Evolutionary conservation across 2,888 invertebrate genomes (phyloP).

Genomic region (Matsumyia berberina): DNA sequence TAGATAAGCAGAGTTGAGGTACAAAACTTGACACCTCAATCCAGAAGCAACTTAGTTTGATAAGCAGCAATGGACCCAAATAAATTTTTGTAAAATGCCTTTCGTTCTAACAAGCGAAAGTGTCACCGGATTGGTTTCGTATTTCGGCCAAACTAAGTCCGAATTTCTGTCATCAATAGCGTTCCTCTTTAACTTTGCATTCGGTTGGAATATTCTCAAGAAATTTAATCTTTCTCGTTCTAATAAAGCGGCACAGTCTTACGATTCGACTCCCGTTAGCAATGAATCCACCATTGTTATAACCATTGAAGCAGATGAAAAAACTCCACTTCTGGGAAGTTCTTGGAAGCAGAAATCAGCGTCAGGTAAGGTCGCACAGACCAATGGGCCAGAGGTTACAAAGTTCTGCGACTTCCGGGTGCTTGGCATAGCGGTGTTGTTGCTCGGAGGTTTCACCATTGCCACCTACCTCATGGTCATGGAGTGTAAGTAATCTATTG

Average conservation of each 20-base stretch:
- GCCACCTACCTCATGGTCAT: constrained; percentile 81
- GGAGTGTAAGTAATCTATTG: constrained; percentile 80
- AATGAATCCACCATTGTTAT: constrained; percentile 70
- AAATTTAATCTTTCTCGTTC: constrained; percentile 5
- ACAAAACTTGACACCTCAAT: constrained; percentile 5
- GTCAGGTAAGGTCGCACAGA: neutral
- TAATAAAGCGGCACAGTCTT: constrained; percentile 24
- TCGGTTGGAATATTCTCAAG: constrained; percentile 24
- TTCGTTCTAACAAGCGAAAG: constrained; percentile 44
- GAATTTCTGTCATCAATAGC: constrained; percentile 1
- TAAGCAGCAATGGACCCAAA: constrained; percentile 10
- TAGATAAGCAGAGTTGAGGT: constrained; percentile 49
- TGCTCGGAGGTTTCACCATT: constrained; percentile 78
- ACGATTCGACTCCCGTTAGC: constrained; percentile 9
- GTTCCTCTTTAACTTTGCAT: constrained; percentile 7
- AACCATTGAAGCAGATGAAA: constrained; percentile 78
- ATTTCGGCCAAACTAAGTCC: constrained; percentile 26
- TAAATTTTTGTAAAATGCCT: constrained; percentile 19
- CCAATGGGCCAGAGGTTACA: neutral
- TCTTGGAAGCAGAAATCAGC: constrained; percentile 15
- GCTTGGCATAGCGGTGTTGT: constrained; percentile 78
- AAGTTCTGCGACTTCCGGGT: constrained; percentile 78
- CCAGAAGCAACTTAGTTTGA: constrained; percentile 18
- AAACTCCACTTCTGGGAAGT: constrained; percentile 77
- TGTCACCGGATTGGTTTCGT: constrained; percentile 35